Evolutionary conservation across 1,140 invertebrate species (phyloP).

Genomic region (Drosophila guanche): DNA sequence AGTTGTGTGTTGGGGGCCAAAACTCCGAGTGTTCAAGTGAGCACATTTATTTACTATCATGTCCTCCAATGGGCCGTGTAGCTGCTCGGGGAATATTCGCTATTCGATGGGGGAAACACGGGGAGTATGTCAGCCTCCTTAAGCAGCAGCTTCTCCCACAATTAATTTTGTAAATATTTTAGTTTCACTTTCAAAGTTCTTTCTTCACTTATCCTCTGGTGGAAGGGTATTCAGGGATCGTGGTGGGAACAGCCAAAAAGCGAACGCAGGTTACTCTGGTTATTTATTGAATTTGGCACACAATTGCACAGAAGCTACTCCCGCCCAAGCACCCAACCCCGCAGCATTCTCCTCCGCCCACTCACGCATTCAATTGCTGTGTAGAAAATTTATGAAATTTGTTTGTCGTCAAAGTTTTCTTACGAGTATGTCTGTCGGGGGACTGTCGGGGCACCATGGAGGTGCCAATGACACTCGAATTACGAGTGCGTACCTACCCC

Average conservation of each 20-base stretch:
- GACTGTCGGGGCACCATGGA: no score
- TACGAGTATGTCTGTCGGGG: constrained; percentile 16
- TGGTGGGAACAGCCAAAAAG: no score
- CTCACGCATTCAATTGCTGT: constrained; percentile 34
- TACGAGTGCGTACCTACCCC: constrained; percentile 28
- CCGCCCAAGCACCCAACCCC: not conserved
- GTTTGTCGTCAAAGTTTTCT: constrained; percentile 35
- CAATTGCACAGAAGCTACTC: constrained; percentile 42
- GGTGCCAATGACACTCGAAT: constrained; percentile 26
- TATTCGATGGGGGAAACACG: not conserved
- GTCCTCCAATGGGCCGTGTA: constrained; percentile 23
- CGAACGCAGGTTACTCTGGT: constrained; percentile 1
- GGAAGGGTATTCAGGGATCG: constrained; percentile 11
- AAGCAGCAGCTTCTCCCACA: no score
- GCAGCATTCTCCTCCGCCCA: not conserved
- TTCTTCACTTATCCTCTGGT: not conserved
- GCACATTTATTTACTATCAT: constrained; percentile 62
- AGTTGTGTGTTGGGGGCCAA: constrained; percentile 21
- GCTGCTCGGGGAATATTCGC: not conserved
- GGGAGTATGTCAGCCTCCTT: no score
- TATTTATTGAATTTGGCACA: constrained; percentile 57
- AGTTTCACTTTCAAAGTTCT: not conserved
- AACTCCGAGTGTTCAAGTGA: constrained; percentile 14
- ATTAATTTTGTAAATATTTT: no score
- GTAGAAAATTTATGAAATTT: constrained; percentile 45